Evolutionary conservation across 2,113 vertebrate genomes (phyloP), one percentile per base, ranked within the genome.

Genomic region (Apistogramma diplotaenia): DNA sequence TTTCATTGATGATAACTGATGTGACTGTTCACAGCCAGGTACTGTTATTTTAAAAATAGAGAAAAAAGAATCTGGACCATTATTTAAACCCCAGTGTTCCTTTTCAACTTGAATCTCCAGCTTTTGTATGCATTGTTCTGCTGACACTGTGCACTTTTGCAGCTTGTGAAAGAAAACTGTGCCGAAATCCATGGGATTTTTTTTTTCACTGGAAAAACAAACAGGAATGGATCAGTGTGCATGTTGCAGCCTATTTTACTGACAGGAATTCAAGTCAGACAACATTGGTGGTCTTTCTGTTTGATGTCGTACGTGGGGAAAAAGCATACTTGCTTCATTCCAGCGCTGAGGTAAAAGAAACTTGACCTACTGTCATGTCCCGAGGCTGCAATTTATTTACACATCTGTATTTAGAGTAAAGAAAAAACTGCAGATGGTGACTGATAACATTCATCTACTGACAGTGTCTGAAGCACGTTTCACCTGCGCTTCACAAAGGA

Each of bases 271-370:
- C 85, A 81, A 79, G 54, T 75, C 10, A 19, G 81, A 73, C 90
- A 85, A 8, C 83, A 55, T 0, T 51, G 83, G 88, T 90, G 88
- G 88, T 86, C 90, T 77, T 27, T 70, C 27, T 31, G 3, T 43
- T 60, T 40, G 27, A 23, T 21, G 0, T 43, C 3, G 5, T 3
- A 54, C 60, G 65, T 67, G 53, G 51, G 33, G 23, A 61, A 61
- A 78, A 51, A 53, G 27, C 13, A 62, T 12, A 59, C 67, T 27
- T 56, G 59, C 58, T 89, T 82, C 67, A 72, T 65, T 73, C 25
- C 82, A 43, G 25, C 8, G 15, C 71, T 18, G 53, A 86, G 73
- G 86, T 86, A 71, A 89, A 81, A 89, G 81, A 55, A 77, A 86
- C 54, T 27, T 54, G 40, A 82, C 78, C 51, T 56, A 5, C 27